phyloP scores from a whole-genome alignment of 2,113 vertebrate genomes.

The Bungarus multicinctus region DNA sequence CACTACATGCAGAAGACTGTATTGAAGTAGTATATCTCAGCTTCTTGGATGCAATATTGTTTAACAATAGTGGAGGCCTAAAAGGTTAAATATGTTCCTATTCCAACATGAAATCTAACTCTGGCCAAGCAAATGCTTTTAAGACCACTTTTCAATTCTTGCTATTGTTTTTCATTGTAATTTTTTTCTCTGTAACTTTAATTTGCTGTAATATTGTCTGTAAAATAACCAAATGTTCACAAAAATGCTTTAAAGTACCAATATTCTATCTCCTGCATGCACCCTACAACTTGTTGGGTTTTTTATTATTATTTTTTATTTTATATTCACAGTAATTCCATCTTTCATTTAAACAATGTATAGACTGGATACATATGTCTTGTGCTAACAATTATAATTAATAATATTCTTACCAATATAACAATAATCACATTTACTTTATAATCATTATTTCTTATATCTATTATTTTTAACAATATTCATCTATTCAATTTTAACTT shows the following conservation, averaged over 20 bases:
- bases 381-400: too few species aligned
- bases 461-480: too few species aligned
- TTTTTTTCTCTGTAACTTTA: neutral
- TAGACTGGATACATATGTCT: too few species aligned
- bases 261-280: neutral
- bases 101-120: conserved; percentile 10
- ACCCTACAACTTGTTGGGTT: too few species aligned
- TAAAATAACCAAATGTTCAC: neutral
- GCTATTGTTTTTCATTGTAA: neutral
- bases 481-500: too few species aligned
- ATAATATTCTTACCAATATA: too few species aligned
- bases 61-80: conserved; percentile 4
- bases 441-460: too few species aligned
- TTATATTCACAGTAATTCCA: too few species aligned
- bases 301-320: too few species aligned
- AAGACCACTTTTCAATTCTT: conserved; percentile 5
- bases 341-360: too few species aligned
- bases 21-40: conserved; percentile 18
- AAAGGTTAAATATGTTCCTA: conserved; percentile 34
- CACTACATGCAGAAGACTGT: conserved; percentile 12
- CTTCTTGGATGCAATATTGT: neutral
- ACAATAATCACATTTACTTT: too few species aligned
- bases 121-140: neutral
- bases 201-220: neutral
- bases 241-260: neutral